Evolutionary conservation across 2,888 invertebrate species (phyloP).

Genomic region (Drosophila nigritarsus): DNA sequence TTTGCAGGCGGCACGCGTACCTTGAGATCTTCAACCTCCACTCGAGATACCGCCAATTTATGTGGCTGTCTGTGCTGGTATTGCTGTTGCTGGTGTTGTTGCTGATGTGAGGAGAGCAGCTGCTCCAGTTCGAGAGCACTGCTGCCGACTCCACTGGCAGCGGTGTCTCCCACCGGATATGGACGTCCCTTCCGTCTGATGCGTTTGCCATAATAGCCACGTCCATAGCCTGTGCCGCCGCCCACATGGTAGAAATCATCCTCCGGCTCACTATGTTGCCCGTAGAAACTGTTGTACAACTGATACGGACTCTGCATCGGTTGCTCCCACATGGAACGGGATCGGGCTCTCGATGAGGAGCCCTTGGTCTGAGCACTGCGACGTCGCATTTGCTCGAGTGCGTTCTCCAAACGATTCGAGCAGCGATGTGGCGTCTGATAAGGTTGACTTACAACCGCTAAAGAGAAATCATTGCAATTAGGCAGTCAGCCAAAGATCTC

Average conservation of each 20-base stretch:
- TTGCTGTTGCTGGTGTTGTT: slow-evolving; percentile 51
- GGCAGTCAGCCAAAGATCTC: neutral
- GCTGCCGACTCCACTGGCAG: slow-evolving; percentile 35
- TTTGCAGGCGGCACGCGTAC: slow-evolving; percentile 90
- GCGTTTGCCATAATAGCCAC: slow-evolving; percentile 75
- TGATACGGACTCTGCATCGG: slow-evolving; percentile 81
- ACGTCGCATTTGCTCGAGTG: slow-evolving; percentile 88
- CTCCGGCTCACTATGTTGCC: slow-evolving; percentile 70
- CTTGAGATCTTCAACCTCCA: slow-evolving; percentile 82
- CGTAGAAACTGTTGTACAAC: slow-evolving; percentile 83
- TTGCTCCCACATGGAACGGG: slow-evolving; percentile 74
- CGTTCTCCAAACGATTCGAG: slow-evolving; percentile 88
- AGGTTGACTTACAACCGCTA: slow-evolving; percentile 61
- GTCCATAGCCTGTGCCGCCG: slow-evolving; percentile 41
- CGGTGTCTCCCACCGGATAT: slow-evolving; percentile 39
- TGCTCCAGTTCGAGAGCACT: slow-evolving; percentile 67
- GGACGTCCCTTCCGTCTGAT: slow-evolving; percentile 64
- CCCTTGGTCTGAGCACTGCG: slow-evolving; percentile 78
- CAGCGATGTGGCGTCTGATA: slow-evolving; percentile 86
- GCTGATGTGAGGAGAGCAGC: slow-evolving; percentile 50
- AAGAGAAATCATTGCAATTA: neutral
- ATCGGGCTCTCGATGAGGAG: slow-evolving; percentile 45
- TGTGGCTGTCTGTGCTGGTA: slow-evolving; percentile 72
- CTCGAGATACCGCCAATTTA: slow-evolving; percentile 71
- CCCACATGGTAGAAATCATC: slow-evolving; percentile 72